A percentile compares a stretch with the other conserved stretches of the same genome.
phyloP scores from a whole-genome alignment of 2,113 vertebrate genomes.

The Phoxinus phoxinus region DNA sequence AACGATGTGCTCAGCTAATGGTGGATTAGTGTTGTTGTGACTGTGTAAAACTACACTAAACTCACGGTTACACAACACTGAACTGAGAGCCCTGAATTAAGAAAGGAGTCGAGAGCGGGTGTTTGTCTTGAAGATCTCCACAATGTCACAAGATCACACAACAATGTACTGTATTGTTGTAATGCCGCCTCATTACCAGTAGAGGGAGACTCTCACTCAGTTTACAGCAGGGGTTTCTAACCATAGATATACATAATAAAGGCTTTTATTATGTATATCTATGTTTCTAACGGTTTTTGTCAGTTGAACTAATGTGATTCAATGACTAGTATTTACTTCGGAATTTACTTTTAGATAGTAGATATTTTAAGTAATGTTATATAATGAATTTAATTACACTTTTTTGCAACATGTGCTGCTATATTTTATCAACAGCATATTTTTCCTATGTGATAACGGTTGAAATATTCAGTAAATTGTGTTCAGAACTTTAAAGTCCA shows the following conservation, averaged over 20 bases:
- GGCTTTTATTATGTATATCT: no score
- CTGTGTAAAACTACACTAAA: background rate
- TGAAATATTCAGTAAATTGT: background rate
- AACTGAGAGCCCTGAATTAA: background rate
- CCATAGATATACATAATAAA: no score
- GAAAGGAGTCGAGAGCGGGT: background rate
- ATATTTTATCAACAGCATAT: background rate
- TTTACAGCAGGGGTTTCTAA: background rate
- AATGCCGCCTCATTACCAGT: slow-evolving; percentile 57
- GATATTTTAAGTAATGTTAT: no score
- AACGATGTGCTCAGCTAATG: slow-evolving; percentile 31
- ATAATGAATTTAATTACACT: background rate
- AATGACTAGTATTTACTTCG: background rate
- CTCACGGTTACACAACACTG: slow-evolving; percentile 11
- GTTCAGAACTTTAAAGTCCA: background rate
- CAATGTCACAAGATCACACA: no score
- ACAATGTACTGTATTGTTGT: slow-evolving; percentile 45
- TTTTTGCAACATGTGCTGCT: background rate
- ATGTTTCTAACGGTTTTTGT: background rate
- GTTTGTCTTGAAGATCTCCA: background rate
- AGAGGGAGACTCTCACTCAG: slow-evolving; percentile 64
- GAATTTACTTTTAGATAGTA: background rate
- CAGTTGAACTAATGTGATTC: background rate
- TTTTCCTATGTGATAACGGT: background rate
- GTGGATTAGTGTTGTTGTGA: slow-evolving; percentile 45